A percentile compares a stretch with the other conserved stretches of the same genome.
Evolutionary conservation across 2,113 vertebrate species (phyloP).

Genomic region (Orcinus orca): DNA sequence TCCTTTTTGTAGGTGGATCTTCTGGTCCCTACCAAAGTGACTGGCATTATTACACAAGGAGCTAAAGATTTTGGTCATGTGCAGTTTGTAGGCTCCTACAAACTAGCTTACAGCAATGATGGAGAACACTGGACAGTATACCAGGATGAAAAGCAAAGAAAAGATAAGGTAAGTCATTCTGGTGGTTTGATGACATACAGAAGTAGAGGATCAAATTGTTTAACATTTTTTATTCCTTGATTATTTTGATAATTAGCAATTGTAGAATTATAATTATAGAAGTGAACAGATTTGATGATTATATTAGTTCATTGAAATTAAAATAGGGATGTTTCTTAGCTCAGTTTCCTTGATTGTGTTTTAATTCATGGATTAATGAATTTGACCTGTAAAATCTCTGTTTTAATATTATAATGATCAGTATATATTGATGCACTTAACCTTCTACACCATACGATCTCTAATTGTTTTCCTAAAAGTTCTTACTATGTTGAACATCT

Average conservation of each 20-base stretch:
- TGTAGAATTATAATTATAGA: neutral
- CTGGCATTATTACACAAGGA: constrained; percentile 97
- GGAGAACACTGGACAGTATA: constrained; percentile 94
- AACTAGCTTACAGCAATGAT: constrained; percentile 95
- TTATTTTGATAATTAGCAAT: neutral
- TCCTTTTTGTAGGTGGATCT: constrained; percentile 90
- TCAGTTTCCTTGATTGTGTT: neutral
- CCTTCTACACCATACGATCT: neutral
- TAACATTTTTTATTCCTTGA: neutral
- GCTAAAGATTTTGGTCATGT: constrained; percentile 99
- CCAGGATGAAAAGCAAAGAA: constrained; percentile 97
- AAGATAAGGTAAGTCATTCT: constrained; percentile 91
- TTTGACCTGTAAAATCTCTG: neutral
- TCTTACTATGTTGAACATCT: neutral
- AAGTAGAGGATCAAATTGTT: neutral
- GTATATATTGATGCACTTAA: neutral
- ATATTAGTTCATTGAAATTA: neutral
- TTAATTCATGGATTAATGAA: neutral
- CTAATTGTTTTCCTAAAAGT: neutral
- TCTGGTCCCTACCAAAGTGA: constrained; percentile 94
- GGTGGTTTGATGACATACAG: too few relatives aligned
- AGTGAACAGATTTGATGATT: neutral
- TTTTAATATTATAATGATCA: neutral
- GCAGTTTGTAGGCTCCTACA: constrained; percentile 98
- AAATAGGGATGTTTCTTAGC: neutral